Base-by-base conservation (phyloP, 2,113 vertebrate genomes). In the Bubo scandiacus region DNA sequence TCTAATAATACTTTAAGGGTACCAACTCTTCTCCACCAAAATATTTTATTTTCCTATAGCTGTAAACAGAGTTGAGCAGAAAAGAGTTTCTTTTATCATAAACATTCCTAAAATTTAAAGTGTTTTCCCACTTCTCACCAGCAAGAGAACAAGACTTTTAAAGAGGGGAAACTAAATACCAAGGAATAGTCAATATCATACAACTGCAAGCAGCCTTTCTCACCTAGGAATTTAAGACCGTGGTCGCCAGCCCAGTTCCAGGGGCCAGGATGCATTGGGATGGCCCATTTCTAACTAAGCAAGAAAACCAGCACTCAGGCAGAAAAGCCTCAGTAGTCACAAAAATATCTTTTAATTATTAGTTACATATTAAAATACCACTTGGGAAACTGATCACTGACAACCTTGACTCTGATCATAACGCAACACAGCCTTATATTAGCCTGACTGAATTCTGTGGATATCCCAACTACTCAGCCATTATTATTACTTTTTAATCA, bases 401-500 rank as follows among this genome's bases (percentile, higher is more conserved):
- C 9, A 52, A 5, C 36, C 23, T 34, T 30, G 55, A 42, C 54
- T 67, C 11, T 73, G 22, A 51, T 62, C 29, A 12, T 42, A 71
- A 29, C 1, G 3, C 52, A 67, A 2, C 38, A 74, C 68, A 70
- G 45, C 55, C 59, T 88, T 9, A 0, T 14, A 16, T 57, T 36
- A 42, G 7, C 23, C 38, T 45, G 47, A 74, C 73, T 61, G 66
- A 91, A 80, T 79, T 68, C 38, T 3, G 0, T 5, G 5, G 23
- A 14, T 36, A 52, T 43, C 47, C 71, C 73, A 78, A 34, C 32
- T 84, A 27, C 91, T 92, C 80, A 54, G 81, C 49, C n/a, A 43
- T 63, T 55, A 36, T 81, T 86, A 57, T 59, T 94, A 65, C 78
- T 74, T 93, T 92, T 93, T 81, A 96, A 97, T 94, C 94, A 95